Conservation (phyloP, 2,888 invertebrate genomes). For the Caenorhabditis sp. region DNA sequence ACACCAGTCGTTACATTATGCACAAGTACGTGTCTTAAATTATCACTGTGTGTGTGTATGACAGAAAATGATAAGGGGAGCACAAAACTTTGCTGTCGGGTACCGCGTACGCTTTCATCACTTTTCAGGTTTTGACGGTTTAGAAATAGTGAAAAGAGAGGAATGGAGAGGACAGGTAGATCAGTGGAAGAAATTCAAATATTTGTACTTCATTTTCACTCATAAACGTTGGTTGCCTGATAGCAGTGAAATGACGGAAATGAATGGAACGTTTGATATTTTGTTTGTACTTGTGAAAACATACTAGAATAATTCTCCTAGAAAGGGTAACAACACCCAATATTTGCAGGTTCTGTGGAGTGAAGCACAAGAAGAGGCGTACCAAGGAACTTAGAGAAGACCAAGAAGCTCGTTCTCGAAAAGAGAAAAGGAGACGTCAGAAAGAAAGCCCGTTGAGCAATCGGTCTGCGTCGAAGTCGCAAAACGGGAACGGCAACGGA, state of each 20-base stretch:
- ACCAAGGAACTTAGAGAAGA: slow-evolving; percentile 32
- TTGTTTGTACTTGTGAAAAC: slow-evolving; percentile 31
- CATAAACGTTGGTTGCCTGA: slow-evolving; percentile 9
- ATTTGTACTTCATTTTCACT: slow-evolving; percentile 31
- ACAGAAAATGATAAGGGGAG: slow-evolving; percentile 41
- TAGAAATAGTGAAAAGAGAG: background rate
- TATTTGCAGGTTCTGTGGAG: slow-evolving; percentile 47
- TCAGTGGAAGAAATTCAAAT: slow-evolving; percentile 40
- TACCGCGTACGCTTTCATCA: slow-evolving; percentile 11
- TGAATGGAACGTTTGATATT: slow-evolving; percentile 25
- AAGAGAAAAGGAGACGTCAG: slow-evolving; percentile 28
- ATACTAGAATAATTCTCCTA: slow-evolving; percentile 25
- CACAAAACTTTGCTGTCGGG: slow-evolving; percentile 11
- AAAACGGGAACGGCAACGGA: slow-evolving; percentile 53
- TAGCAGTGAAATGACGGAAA: slow-evolving; percentile 3
- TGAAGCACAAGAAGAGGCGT: slow-evolving; percentile 27
- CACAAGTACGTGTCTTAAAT: slow-evolving; percentile 59
- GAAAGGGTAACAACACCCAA: slow-evolving; percentile 12
- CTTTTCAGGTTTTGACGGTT: slow-evolving; percentile 32
- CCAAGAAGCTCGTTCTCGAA: slow-evolving; percentile 41
- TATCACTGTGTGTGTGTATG: slow-evolving; percentile 41
- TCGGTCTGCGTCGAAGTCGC: slow-evolving; percentile 36
- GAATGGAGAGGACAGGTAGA: background rate
- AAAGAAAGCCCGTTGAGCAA: slow-evolving; percentile 28
- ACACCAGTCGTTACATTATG: slow-evolving; percentile 59